A percentile compares a stretch with the other conserved stretches of the same genome.
These are phyloP conservation scores for Dipus sagitta DNA, from an alignment of 2,797 vertebrate genomes.

Conservation along the genomic window DNA sequence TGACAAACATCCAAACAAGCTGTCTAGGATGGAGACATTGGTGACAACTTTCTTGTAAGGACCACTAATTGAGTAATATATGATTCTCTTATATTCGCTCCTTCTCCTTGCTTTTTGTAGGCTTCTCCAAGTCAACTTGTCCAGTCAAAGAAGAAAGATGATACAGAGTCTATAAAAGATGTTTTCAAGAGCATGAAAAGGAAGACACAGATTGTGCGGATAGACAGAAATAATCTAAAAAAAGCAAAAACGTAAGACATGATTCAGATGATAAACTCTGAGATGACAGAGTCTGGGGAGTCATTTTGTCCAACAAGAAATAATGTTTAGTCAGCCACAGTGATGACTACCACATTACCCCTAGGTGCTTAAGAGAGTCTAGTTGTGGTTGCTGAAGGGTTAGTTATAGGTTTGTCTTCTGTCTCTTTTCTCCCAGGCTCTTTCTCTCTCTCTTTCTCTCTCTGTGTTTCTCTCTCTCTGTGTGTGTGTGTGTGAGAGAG, in stretches of 20 bases:
- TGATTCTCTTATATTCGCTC: slow-evolving; percentile 19
- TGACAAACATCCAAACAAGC: slow-evolving; percentile 34
- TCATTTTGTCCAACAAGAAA: slow-evolving; percentile 50
- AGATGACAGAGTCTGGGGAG: slow-evolving; percentile 23
- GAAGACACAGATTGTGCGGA: background rate
- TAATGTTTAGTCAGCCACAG: slow-evolving; percentile 22
- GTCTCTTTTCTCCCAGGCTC: background rate
- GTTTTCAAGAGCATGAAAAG: slow-evolving; percentile 75
- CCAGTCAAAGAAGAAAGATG: slow-evolving; percentile 84
- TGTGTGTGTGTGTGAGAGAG: no score
- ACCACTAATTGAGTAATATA: slow-evolving; percentile 17
- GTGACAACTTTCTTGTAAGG: slow-evolving; percentile 46
- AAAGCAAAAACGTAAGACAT: slow-evolving; percentile 88
- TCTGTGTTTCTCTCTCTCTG: no score
- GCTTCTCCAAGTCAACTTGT: slow-evolving; percentile 81
- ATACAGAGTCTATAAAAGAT: slow-evolving; percentile 80
- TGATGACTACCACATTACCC: slow-evolving; percentile 35
- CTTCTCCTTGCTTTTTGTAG: slow-evolving; percentile 73
- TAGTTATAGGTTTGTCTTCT: background rate
- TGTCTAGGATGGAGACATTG: slow-evolving; percentile 10
- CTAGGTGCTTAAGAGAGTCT: background rate
- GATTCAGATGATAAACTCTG: slow-evolving; percentile 23
- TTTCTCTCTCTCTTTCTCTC: no score
- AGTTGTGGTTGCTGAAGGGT: slow-evolving; percentile 33
- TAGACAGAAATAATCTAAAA: slow-evolving; percentile 85